phyloP scores from a whole-genome alignment of 2,113 vertebrate genomes.

The Stigmatopora nigra region DNA sequence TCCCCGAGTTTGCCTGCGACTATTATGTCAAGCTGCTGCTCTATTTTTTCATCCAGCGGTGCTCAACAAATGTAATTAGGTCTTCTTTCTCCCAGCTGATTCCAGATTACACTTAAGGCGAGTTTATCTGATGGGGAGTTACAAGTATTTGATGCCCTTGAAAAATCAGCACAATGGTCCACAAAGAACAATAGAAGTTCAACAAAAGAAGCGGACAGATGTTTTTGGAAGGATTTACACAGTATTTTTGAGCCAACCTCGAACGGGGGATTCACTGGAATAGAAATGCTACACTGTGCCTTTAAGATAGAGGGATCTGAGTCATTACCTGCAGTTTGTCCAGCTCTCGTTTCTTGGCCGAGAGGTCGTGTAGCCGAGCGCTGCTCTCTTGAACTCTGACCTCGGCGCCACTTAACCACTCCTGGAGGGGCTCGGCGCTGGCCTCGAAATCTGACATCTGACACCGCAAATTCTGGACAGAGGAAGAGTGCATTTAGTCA shows the following conservation, averaged over 20 bases:
- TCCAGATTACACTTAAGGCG: conserved; percentile 58
- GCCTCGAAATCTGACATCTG: conserved; percentile 94
- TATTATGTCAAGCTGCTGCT: conserved; percentile 58
- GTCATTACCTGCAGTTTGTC: conserved; percentile 85
- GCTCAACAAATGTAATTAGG: conserved; percentile 63
- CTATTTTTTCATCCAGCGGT: conserved; percentile 61
- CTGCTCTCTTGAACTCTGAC: conserved; percentile 80
- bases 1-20: conserved; percentile 59
- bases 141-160: conserved; percentile 38
- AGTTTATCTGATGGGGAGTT: conserved; percentile 51
- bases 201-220: neutral
- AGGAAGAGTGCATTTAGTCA: neutral
- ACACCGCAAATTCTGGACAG: conserved; percentile 77
- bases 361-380: conserved; percentile 81
- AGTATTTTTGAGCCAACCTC: neutral
- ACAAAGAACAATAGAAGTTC: conserved; percentile 32
- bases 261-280: neutral
- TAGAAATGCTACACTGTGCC: too few species aligned
- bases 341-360: conserved; percentile 86
- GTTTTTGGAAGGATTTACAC: neutral
- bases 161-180: conserved; percentile 43
- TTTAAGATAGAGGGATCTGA: neutral
- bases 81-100: conserved; percentile 45
- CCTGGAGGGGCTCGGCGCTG: conserved; percentile 82
- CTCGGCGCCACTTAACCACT: conserved; percentile 84